These are phyloP conservation scores for Hucho hucho DNA, from an alignment of 2,113 vertebrate species.

Conservation along the genomic window DNA sequence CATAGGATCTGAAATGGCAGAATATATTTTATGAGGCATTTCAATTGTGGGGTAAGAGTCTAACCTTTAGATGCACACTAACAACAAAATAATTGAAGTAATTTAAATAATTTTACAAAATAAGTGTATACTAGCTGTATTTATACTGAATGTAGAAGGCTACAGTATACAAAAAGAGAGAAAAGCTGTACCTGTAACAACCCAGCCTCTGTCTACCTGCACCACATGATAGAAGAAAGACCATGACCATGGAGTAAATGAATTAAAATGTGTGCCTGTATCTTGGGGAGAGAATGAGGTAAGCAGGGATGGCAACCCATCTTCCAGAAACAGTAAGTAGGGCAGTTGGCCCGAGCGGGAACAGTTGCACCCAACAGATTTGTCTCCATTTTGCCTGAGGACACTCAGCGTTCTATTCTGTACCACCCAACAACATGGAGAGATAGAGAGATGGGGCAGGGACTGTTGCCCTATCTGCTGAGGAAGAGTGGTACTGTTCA, in stretches of 20 bases:
- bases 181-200: not conserved
- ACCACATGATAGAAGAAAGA: not conserved
- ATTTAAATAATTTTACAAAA: too few species aligned
- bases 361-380: conserved; percentile 81
- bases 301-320: conserved; percentile 29
- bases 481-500: too few species aligned
- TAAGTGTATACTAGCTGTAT: not conserved
- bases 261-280: not conserved
- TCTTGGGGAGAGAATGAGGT: not conserved
- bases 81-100: not conserved
- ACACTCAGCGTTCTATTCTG: conserved; percentile 68
- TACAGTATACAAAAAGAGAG: too few species aligned
- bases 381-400: conserved; percentile 77
- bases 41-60: too few species aligned
- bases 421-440: conserved; percentile 49
- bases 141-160: not conserved
- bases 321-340: conserved; percentile 72
- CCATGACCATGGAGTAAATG: not conserved
- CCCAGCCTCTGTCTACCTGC: not conserved
- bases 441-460: not conserved
- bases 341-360: conserved; percentile 76
- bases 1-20: too few species aligned
- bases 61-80: too few species aligned
- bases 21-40: too few species aligned
- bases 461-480: too few species aligned